Conservation (phyloP, 2,113 vertebrate genomes). For the Lophotis ruficrista region DNA sequence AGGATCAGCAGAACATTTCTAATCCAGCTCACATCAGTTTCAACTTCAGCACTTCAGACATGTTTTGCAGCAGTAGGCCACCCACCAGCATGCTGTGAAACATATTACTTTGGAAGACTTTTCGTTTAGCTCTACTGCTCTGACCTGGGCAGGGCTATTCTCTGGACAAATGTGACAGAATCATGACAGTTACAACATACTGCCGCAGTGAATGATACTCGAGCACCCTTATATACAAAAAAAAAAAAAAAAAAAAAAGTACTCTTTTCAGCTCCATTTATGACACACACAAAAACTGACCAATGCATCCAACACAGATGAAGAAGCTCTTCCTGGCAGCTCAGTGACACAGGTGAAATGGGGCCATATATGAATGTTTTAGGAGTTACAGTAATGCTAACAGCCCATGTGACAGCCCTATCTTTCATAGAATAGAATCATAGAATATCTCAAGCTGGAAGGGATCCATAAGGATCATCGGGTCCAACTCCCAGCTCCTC, state of each 20-base stretch:
- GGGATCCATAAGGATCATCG: neutral
- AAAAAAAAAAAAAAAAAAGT: neutral
- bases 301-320: neutral
- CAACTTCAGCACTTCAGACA: neutral
- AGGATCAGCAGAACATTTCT: neutral
- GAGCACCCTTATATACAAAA: neutral
- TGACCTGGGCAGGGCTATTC: neutral
- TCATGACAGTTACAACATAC: neutral
- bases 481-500: neutral
- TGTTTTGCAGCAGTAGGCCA: neutral
- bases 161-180: neutral
- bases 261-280: neutral
- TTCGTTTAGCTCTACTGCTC: neutral
- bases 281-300: neutral
- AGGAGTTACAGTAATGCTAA: neutral
- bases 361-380: neutral
- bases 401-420: rapidly evolving
- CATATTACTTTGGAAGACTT: neutral
- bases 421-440: neutral
- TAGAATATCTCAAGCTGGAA: neutral
- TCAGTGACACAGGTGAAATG: neutral
- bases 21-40: neutral
- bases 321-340: neutral
- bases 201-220: neutral
- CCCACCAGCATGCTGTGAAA: neutral